These are phyloP conservation scores for Enteromius radiatus DNA, from an alignment of 2,797 vertebrate genomes.

Conservation along the genomic window DNA sequence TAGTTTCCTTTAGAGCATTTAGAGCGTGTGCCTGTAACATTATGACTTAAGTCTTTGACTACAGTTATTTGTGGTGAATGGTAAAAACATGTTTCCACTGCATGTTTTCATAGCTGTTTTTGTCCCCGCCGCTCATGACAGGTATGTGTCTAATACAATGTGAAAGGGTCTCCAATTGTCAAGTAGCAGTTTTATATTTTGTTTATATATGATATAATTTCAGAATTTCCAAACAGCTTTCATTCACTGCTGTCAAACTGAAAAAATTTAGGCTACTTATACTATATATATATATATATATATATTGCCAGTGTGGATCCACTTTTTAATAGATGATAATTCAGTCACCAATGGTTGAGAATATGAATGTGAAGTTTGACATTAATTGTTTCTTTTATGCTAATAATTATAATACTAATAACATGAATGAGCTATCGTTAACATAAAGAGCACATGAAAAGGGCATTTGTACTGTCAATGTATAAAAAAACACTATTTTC, in stretches of 20 bases:
- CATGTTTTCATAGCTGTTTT: background rate
- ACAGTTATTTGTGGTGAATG: background rate
- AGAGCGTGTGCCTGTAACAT: background rate
- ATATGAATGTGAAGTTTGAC: background rate
- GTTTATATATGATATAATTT: constrained; percentile 21
- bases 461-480: background rate
- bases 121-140: background rate
- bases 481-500: background rate
- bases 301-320: background rate
- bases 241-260: background rate
- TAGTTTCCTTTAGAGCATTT: background rate
- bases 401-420: background rate
- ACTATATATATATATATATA: background rate
- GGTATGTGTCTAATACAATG: background rate
- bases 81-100: background rate
- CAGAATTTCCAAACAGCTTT: background rate
- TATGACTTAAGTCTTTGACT: background rate
- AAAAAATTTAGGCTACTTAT: background rate
- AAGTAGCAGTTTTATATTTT: background rate
- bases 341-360: background rate
- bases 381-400: background rate
- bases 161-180: background rate
- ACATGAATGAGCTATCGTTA: background rate
- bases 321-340: background rate
- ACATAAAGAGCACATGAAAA: background rate